phyloP scores from a whole-genome alignment of 2,888 invertebrate genomes.

The Synergus laeviventris region DNA sequence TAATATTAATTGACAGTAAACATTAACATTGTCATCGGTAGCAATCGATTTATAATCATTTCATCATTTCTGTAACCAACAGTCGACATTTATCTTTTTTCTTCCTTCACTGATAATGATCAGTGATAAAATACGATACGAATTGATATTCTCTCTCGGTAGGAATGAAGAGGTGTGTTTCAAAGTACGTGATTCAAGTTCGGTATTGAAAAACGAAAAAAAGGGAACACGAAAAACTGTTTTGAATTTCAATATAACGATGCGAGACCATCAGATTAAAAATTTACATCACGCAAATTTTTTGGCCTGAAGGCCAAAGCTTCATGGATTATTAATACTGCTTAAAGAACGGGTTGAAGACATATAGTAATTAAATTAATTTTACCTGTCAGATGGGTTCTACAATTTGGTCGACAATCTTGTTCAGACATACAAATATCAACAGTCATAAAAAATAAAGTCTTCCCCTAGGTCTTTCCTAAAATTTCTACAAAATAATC shows the following conservation, averaged over 20 bases:
- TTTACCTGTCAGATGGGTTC: not conserved
- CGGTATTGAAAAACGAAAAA: not conserved
- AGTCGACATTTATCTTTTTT: constrained; percentile 1
- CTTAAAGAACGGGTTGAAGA: constrained; percentile 2
- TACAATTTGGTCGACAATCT: not conserved
- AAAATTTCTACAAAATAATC: no score
- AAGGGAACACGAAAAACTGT: constrained; percentile 7
- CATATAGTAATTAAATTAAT: not conserved
- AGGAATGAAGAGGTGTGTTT: constrained; percentile 17
- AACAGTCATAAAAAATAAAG: not conserved
- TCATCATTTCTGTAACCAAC: not conserved
- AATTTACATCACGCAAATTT: constrained; percentile 32
- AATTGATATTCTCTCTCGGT: constrained; percentile 19
- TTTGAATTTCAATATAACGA: constrained; percentile 21
- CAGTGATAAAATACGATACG: constrained; percentile 25
- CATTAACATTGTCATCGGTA: not conserved
- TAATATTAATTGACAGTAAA: not conserved
- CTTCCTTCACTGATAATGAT: constrained; percentile 1
- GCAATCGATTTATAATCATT: constrained; percentile 29
- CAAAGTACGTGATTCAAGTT: constrained; percentile 29
- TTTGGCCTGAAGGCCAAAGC: not conserved
- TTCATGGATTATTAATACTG: not conserved
- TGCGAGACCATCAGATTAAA: not conserved
- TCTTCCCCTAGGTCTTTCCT: not conserved
- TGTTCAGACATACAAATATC: not conserved